Evolutionary conservation across 2,888 invertebrate genomes (phyloP), one percentile per base, ranked within the genome.

Genomic region (Malachius bipustulatus): DNA sequence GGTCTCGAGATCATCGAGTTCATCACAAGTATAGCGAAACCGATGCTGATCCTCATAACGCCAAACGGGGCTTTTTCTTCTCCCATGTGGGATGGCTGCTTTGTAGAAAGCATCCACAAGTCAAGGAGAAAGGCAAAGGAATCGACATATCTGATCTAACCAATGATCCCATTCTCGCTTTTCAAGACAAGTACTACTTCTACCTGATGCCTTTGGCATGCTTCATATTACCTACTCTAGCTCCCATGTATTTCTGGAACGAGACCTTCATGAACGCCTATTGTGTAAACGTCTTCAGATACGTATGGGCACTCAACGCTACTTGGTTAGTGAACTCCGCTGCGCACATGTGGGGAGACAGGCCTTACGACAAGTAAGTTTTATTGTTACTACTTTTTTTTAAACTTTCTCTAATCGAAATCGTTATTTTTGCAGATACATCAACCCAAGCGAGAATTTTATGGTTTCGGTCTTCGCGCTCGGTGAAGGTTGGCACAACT

Each of bases 401-500:
- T n/a, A n/a, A n/a, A n/a, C n/a, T n/a, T n/a, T n/a, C n/a, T n/a
- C n/a, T n/a, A n/a, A n/a, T n/a, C n/a, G n/a, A n/a, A n/a, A n/a
- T n/a, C n/a, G n/a, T n/a, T 14, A 41, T 33, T 34, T 19, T 36
- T 55, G 35, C 50, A 69, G 72, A 51, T 57, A 54, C 63, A 77
- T 87, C 52, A 78, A 76, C 52, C 83, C 87, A 0, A 63, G 77
- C 0, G 75, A 87, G 55, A 84, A 82, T 54, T 59, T 69, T 15
- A 62, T 69, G 1, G 83, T 85, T 0, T 67, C 82, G 0, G 42
- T 81, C 0, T 63, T 77, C 45, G 75, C 80, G 0, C 60, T 80
- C 34, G 83, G 82, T 1, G 82, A 83, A 57, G 87, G 87, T 1
- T 88, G 81, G 76, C 87, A 88, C 62, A 87, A 88, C 60, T 88